Percentiles rank a stretch among this genome's conserved stretches.
These are phyloP conservation scores for Rhynchonycteris naso DNA, from an alignment of 2,797 vertebrate genomes.

Conservation along the genomic window DNA sequence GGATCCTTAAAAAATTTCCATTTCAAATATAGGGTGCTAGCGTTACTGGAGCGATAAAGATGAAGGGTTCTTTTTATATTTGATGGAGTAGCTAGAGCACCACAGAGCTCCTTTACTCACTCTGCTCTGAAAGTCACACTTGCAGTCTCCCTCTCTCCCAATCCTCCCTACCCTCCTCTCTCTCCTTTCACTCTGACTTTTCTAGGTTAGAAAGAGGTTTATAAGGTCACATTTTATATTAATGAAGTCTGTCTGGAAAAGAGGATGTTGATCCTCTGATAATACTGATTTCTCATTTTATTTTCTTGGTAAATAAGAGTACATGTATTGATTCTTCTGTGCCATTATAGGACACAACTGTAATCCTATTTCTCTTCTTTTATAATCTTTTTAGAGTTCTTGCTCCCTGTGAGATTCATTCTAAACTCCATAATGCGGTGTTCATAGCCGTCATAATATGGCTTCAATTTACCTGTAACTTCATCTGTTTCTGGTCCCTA, in stretches of 20 bases:
- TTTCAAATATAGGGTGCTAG: constrained; percentile 21
- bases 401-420: neutral
- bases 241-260: constrained; percentile 26
- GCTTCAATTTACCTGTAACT: neutral
- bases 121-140: constrained; percentile 41
- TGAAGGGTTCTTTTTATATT: constrained; percentile 73
- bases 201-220: neutral
- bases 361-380: constrained; percentile 14
- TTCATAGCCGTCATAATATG: neutral
- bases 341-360: neutral
- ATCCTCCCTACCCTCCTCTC: neutral
- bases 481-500: neutral
- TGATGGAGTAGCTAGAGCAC: constrained; percentile 67
- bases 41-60: constrained; percentile 74
- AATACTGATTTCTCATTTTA: constrained; percentile 53
- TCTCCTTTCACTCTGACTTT: neutral
- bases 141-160: neutral
- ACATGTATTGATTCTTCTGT: neutral
- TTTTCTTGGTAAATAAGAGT: constrained; percentile 53
- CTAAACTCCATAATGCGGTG: neutral
- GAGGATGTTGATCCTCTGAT: neutral
- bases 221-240: constrained; percentile 50
- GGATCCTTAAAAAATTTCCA: constrained; percentile 49
- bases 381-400: neutral
- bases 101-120: constrained; percentile 56